A percentile compares a stretch with the other conserved stretches of the same genome.
Evolutionary conservation across 1,140 invertebrate species (phyloP).

Genomic region (Halesus radiatus): DNA sequence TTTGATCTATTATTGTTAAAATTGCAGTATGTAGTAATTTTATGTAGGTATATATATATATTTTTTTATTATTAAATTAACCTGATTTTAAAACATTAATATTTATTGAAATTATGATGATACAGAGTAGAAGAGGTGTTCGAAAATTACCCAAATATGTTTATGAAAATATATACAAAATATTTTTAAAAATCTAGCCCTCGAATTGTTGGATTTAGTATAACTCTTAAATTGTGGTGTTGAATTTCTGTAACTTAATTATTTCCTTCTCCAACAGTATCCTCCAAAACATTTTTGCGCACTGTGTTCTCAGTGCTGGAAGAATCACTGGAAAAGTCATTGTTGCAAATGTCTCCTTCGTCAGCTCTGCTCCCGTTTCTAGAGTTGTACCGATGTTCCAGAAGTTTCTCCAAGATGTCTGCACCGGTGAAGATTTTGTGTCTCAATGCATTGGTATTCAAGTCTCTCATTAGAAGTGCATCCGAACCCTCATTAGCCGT

Average conservation of each 20-base stretch:
- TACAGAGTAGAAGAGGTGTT: no score
- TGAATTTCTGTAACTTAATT: constrained; percentile 3
- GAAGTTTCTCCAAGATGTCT: constrained; percentile 36
- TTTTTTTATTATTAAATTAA: no score
- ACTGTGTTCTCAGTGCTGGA: constrained; percentile 23
- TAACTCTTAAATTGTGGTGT: no score
- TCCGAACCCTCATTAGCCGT: background rate
- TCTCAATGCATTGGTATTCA: background rate
- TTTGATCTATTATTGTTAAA: no score
- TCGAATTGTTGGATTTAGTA: no score
- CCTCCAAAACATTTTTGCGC: background rate
- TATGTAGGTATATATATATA: no score
- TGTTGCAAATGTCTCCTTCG: constrained; percentile 15
- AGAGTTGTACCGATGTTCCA: constrained; percentile 18
- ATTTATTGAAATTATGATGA: no score
- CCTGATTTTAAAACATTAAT: no score
- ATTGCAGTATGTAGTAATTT: no score
- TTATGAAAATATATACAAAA: no score
- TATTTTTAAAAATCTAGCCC: no score
- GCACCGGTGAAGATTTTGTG: constrained; percentile 20
- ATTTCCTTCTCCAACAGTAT: background rate
- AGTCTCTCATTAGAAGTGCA: background rate
- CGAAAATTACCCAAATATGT: no score
- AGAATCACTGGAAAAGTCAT: constrained; percentile 18
- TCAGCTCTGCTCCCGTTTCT: constrained; percentile 1